Base-by-base conservation (phyloP, 2,888 invertebrate genomes). In the Aphodius granarius region DNA sequence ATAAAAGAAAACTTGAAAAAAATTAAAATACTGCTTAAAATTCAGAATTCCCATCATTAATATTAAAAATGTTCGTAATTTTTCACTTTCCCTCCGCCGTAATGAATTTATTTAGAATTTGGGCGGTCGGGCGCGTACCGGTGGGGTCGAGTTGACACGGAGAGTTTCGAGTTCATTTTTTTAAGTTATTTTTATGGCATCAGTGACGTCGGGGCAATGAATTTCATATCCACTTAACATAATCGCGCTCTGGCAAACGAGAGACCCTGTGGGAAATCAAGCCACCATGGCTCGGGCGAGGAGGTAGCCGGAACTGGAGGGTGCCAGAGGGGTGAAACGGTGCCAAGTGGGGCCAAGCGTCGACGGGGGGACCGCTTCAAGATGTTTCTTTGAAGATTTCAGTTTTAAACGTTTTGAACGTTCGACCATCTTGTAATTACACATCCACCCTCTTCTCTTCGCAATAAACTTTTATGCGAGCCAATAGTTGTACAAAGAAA, bases 201-300 rank as follows among this genome's bases (percentile, higher is more conserved):
- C 76, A 71, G 74, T 75, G 77, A 75, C 73, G 77, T 77, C 75
- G 82, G 82, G 82, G 83, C 85, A 84, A 85, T 85, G 85, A 85
- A 85, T 84, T 85, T 85, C 85, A 85, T 85, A 85, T 85, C 85
- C 84, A 85, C 86, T 86, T 85, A 86, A 85, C 86, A 85, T 86
- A 86, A 85, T 86, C 85, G 85, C 84, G 83, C 82, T 81, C 82
- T 82, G 83, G 83, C 83, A 84, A 85, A 85, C 83, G 84, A 83
- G 83, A 84, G 84, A 86, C 83, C 86, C 86, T 85, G 79, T 84
- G 86, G 86, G 86, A 86, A 86, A 86, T 86, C 86, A 86, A 83
- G 82, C 82, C 83, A 80, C 82, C 81, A 43, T 77, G 80, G 79
- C 80, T 79, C 78, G 76, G 79, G 77, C 79, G 80, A 77, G 76